These are phyloP conservation scores for Hydrophis major DNA, from an alignment of 2,797 vertebrate genomes.

Conservation along the genomic window DNA sequence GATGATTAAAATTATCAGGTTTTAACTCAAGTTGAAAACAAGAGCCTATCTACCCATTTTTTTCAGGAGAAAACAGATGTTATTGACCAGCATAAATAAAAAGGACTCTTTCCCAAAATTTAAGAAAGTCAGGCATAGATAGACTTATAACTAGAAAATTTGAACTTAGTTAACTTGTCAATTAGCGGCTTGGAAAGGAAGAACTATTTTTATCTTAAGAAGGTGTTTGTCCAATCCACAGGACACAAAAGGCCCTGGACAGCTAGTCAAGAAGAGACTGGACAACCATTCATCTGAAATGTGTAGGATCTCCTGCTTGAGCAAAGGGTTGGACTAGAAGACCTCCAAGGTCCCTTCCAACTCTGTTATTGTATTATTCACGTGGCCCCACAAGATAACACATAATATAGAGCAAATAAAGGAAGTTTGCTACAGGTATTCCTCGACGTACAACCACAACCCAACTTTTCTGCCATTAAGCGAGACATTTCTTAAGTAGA, in stretches of 20 bases:
- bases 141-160: neutral
- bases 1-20: neutral
- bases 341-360: no score
- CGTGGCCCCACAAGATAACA: neutral
- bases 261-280: neutral
- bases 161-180: neutral
- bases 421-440: neutral
- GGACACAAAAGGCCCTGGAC: neutral
- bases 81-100: neutral
- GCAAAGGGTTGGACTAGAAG: no score
- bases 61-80: neutral
- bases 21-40: neutral
- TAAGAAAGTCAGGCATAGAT: neutral
- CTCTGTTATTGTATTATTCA: no score
- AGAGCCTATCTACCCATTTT: neutral
- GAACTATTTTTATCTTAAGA: neutral
- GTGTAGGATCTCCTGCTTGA: no score
- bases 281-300: no score
- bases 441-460: neutral
- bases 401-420: neutral
- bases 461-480: neutral
- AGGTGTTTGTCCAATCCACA: neutral
- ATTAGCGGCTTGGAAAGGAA: neutral
- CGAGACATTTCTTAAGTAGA: neutral
- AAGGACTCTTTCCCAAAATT: neutral